These are phyloP conservation scores for Callospermophilus lateralis DNA, from an alignment of 2,113 vertebrate species.

Conservation along the genomic window DNA sequence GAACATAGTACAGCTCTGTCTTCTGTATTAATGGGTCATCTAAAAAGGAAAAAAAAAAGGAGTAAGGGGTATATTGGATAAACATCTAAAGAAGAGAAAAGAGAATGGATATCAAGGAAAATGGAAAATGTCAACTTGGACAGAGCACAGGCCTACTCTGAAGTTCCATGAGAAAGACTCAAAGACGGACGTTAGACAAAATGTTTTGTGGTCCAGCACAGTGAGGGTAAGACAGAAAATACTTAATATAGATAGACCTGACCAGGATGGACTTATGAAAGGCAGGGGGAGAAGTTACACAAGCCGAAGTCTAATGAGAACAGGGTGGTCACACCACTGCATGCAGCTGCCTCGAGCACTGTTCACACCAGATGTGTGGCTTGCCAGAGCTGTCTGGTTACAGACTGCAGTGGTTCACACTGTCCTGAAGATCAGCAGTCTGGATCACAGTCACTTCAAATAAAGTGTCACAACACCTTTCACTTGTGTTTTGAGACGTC, in stretches of 20 bases:
- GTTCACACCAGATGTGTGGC: background rate
- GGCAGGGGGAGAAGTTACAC: background rate
- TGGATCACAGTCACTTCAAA: background rate
- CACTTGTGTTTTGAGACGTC: background rate
- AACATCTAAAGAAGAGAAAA: background rate
- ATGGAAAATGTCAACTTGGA: background rate
- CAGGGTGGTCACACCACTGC: background rate
- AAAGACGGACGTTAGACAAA: background rate
- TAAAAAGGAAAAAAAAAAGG: background rate
- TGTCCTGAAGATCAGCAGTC: background rate
- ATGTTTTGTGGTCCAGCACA: background rate
- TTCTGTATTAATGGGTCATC: background rate
- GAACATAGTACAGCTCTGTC: background rate
- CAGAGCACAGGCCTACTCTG: background rate
- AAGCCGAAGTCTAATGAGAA: background rate
- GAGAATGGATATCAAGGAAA: background rate
- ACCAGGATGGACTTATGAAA: background rate
- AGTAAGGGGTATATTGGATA: background rate
- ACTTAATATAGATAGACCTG: background rate
- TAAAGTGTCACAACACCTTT: background rate
- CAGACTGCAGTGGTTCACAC: accelerated
- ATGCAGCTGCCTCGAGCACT: too few species aligned
- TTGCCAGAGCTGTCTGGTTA: accelerated
- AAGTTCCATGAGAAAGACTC: background rate
- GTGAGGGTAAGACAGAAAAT: background rate